A percentile compares a stretch with the other conserved stretches of the same genome.
These are phyloP conservation scores for Hylyphantes graminicola DNA, from an alignment of 1,140 invertebrate species.

Conservation along the genomic window DNA sequence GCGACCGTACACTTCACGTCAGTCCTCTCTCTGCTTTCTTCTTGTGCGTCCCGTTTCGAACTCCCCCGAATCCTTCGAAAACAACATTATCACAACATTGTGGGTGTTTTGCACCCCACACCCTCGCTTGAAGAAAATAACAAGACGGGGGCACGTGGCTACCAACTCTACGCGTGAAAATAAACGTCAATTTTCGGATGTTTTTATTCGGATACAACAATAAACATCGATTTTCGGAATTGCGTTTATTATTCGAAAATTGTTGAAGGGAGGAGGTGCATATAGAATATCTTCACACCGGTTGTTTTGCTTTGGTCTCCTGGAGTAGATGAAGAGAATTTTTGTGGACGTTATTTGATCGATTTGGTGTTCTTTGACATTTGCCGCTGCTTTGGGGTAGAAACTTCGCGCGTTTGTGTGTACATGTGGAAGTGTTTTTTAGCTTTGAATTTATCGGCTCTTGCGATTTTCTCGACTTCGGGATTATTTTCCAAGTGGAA, in stretches of 20 bases:
- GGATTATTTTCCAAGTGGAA: not conserved
- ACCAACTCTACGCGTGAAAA: constrained; percentile 12
- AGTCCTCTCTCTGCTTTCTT: constrained; percentile 38
- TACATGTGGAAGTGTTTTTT: not conserved
- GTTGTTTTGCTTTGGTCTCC: not conserved
- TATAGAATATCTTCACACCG: not conserved
- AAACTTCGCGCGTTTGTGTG: not conserved
- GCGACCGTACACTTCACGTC: constrained; percentile 36
- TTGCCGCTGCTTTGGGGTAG: not conserved
- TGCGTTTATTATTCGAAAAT: constrained; percentile 10
- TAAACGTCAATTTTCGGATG: not conserved
- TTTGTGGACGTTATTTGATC: constrained; percentile 29
- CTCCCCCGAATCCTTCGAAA: not conserved
- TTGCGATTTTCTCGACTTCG: too few relatives aligned
- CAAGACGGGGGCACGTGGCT: constrained; percentile 1
- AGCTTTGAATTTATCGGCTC: not conserved
- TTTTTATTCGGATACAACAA: not conserved
- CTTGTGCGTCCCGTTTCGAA: not conserved
- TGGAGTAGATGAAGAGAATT: constrained; percentile 24
- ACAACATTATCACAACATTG: not conserved
- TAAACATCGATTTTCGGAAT: not conserved
- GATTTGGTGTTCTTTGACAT: constrained; percentile 44
- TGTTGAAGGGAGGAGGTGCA: not conserved
- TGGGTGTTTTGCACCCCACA: not conserved
- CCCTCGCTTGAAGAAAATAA: not conserved